Evolutionary conservation across 2,113 vertebrate species (phyloP).

Genomic region (Hepsetus odoe): DNA sequence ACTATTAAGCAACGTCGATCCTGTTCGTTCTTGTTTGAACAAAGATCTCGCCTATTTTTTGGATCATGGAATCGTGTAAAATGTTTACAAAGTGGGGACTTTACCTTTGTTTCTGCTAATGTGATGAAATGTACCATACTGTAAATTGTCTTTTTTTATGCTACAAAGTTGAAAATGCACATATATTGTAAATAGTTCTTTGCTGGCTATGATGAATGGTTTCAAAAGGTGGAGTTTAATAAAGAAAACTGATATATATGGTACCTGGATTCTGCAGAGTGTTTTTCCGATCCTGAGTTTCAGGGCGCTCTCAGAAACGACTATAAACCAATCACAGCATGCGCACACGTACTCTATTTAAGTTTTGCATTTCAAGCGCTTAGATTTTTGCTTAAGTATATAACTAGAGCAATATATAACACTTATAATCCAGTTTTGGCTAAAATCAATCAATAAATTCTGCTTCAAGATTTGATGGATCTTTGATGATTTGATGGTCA

Average conservation of each 20-base stretch:
- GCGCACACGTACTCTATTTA: too few relatives aligned
- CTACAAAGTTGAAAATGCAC: constrained; percentile 68
- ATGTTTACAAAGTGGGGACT: constrained; percentile 73
- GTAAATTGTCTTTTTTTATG: constrained; percentile 66
- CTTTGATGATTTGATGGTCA: too few relatives aligned
- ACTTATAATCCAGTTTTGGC: too few relatives aligned
- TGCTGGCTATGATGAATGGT: constrained; percentile 58
- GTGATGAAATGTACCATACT: constrained; percentile 72
- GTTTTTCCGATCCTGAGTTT: constrained; percentile 17
- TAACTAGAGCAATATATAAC: too few relatives aligned
- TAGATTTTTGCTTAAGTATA: too few relatives aligned
- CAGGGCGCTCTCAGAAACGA: too few relatives aligned
- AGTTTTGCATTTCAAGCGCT: too few relatives aligned
- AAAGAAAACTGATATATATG: constrained; percentile 55
- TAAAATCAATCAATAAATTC: too few relatives aligned
- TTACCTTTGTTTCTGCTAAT: constrained; percentile 60
- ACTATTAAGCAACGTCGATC: constrained; percentile 28
- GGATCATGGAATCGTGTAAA: constrained; percentile 66
- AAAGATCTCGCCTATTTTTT: constrained; percentile 47
- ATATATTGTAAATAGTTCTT: constrained; percentile 77
- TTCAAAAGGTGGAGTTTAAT: constrained; percentile 58
- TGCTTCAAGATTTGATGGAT: too few relatives aligned
- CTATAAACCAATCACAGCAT: too few relatives aligned
- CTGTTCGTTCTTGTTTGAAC: constrained; percentile 40
- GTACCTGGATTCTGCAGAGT: neutral